phyloP scores from a whole-genome alignment of 2,888 invertebrate genomes.

The Seladonia tumulorum region DNA sequence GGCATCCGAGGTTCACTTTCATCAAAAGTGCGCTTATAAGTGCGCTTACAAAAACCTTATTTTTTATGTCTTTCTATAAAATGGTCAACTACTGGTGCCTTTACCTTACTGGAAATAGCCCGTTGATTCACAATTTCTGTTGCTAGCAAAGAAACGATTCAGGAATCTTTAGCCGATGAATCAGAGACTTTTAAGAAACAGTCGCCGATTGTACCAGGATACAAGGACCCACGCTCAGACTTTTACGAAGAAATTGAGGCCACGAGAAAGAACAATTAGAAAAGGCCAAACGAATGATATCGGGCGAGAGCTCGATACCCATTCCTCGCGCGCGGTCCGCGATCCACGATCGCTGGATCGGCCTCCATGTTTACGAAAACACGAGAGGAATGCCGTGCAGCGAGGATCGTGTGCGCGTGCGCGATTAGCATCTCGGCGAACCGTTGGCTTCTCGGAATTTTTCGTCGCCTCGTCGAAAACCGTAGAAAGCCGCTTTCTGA shows the following conservation, averaged over 20 bases:
- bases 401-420: neutral
- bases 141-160: neutral
- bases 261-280: neutral
- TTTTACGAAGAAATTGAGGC: neutral
- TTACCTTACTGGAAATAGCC: no score
- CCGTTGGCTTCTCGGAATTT: constrained; percentile 11
- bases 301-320: neutral
- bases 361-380: constrained; percentile 32
- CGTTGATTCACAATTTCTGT: no score
- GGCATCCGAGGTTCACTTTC: no score
- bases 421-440: constrained; percentile 23
- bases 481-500: constrained; percentile 5
- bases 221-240: neutral
- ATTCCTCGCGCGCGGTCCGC: neutral
- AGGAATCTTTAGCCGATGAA: neutral
- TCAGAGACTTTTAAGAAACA: neutral
- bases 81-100: no score
- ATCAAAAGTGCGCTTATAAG: no score
- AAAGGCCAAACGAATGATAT: neutral
- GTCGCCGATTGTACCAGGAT: neutral
- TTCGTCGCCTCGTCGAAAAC: constrained; percentile 14
- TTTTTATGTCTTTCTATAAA: no score
- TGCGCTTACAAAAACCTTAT: no score
- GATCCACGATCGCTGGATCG: neutral
- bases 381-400: constrained; percentile 15